Base-by-base conservation (phyloP, 1,140 invertebrate species). In the Drosophila navojoa region DNA sequence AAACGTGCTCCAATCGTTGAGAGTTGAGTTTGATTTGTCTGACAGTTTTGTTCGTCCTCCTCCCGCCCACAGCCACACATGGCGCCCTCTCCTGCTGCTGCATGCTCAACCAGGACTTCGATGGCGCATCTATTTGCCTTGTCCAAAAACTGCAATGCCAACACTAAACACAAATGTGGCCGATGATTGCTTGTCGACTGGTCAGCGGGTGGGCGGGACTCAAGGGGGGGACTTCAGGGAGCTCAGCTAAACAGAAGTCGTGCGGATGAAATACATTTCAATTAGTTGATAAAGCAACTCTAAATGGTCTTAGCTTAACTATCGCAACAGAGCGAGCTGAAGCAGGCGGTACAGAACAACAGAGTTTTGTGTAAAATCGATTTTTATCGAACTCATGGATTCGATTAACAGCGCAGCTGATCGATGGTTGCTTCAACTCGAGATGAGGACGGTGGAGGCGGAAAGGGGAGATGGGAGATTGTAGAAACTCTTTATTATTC, bases 1-100 rank as follows among this genome's bases (percentile, higher is more conserved):
- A 86, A 81, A 86, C 81, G 82, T 87, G 79, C 79, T 87, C 75
- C 75, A 86, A 78, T 81, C 81, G 81, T 75, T 86, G 76, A 77
- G 81, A 75, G 77, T 81, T 87, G 42, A 76, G 82, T 86, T 87
- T 86, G 82, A 86, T 87, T 86, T 86, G 82, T 71, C 79, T 82
- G 82, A 87, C 82, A 86, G 64, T 71, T 77, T 61, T 63, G 62
- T 49, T 54, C 77, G 58, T 40, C 4, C 45, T 19, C 11, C 19
- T 10, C 35, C 9, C 15, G 10, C 22, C 16, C 47, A 11, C 19
- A 4, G 11, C 10, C 19, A 5, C 13, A 0, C 32, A 4, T 9
- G 27, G 22, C 25, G 22, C 32, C 7, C 42, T 6, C 42, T n/a
- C n/a, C n/a, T 44, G 42, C 4, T 15, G 13, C 42, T 16, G 42